Evolutionary conservation across 2,888 invertebrate genomes (phyloP).

Genomic region (Cephus pygmeus): DNA sequence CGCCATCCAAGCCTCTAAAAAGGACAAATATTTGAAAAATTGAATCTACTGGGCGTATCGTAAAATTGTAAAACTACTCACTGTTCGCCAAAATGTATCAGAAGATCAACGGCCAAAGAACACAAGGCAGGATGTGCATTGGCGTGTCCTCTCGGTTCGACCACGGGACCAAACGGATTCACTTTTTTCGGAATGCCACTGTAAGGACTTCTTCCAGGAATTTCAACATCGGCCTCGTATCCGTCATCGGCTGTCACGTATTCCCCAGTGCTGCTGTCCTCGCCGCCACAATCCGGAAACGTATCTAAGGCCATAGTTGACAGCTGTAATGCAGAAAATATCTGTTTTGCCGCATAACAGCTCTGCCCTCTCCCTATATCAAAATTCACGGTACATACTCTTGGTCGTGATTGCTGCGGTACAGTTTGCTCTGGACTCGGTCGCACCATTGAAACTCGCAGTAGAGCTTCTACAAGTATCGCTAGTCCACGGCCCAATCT

Average conservation of each 20-base stretch:
- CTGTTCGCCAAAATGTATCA: slow-evolving; percentile 71
- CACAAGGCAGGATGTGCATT: slow-evolving; percentile 73
- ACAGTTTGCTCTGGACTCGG: slow-evolving; percentile 69
- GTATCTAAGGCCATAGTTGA: slow-evolving; percentile 57
- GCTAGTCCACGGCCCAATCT: slow-evolving; percentile 56
- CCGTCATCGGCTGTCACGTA: slow-evolving; percentile 72
- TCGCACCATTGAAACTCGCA: slow-evolving; percentile 69
- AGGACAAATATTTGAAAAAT: not conserved
- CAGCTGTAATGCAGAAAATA: slow-evolving; percentile 38
- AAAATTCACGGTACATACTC: slow-evolving; percentile 51
- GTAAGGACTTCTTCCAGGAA: slow-evolving; percentile 56
- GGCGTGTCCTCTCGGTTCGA: slow-evolving; percentile 61
- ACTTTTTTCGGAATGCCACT: slow-evolving; percentile 35
- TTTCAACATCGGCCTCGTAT: slow-evolving; percentile 75
- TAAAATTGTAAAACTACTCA: slow-evolving; percentile 42
- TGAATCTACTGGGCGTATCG: not conserved
- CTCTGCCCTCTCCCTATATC: slow-evolving; percentile 23
- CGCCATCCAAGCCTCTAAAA: slow-evolving; percentile 50
- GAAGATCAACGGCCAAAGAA: slow-evolving; percentile 71
- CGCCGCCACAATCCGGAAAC: slow-evolving; percentile 52
- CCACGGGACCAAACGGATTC: slow-evolving; percentile 46
- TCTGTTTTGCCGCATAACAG: slow-evolving; percentile 10
- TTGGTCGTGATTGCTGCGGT: slow-evolving; percentile 68
- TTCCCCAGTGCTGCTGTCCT: slow-evolving; percentile 61
- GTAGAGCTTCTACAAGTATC: slow-evolving; percentile 69